A percentile compares a stretch with the other conserved stretches of the same genome.
Evolutionary conservation across 2,113 vertebrate species (phyloP).

Genomic region (Gracilinanus agilis): DNA sequence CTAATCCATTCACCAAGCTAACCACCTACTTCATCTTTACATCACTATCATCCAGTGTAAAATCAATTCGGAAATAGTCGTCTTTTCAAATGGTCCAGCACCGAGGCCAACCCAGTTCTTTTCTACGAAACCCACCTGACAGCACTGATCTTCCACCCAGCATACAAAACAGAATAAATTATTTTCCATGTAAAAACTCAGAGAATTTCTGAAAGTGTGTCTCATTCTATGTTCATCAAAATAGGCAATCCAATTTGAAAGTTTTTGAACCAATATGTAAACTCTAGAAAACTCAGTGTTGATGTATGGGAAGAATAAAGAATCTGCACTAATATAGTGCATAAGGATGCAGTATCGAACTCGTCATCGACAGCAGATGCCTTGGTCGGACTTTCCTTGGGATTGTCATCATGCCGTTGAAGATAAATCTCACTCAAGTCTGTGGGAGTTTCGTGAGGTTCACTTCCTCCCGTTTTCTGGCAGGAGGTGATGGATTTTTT

Average conservation of each 20-base stretch:
- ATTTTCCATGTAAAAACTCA: slow-evolving; percentile 82
- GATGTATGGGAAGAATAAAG: slow-evolving; percentile 88
- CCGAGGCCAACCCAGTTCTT: slow-evolving; percentile 70
- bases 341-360: slow-evolving; percentile 85
- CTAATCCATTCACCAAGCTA: slow-evolving; percentile 75
- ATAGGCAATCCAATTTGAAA: slow-evolving; percentile 82
- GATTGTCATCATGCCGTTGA: slow-evolving; percentile 86
- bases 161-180: slow-evolving; percentile 83
- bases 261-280: slow-evolving; percentile 87
- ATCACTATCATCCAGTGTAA: slow-evolving; percentile 73
- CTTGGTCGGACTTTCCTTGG: slow-evolving; percentile 78
- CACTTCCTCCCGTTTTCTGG: slow-evolving; percentile 80
- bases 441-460: slow-evolving; percentile 68
- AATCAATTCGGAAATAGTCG: slow-evolving; percentile 76
- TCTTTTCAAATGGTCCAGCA: slow-evolving; percentile 65
- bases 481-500: slow-evolving; percentile 81
- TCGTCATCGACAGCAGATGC: slow-evolving; percentile 84
- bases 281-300: slow-evolving; percentile 93
- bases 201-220: slow-evolving; percentile 82
- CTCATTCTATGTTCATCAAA: slow-evolving; percentile 81
- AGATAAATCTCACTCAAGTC: slow-evolving; percentile 76
- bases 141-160: slow-evolving; percentile 77
- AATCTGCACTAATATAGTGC: slow-evolving; percentile 98
- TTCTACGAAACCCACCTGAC: slow-evolving; percentile 75
- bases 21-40: slow-evolving; percentile 72